Evolutionary conservation across 1,140 invertebrate genomes (phyloP).

Genomic region (Meloidogyne exigua): DNA sequence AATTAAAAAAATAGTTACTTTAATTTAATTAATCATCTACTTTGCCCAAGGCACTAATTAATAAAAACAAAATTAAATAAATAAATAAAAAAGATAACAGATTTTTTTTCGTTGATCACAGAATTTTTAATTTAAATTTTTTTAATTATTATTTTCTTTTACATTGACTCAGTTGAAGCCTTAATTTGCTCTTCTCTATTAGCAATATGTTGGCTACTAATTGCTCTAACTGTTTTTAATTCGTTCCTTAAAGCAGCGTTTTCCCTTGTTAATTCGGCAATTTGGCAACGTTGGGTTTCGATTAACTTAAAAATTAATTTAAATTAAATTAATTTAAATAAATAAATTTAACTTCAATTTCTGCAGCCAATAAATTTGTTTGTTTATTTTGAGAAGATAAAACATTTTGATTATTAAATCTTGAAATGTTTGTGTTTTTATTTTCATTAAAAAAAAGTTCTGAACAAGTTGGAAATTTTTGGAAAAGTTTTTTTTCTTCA

Average conservation of each 20-base stretch:
- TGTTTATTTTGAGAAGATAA: conserved; percentile 1
- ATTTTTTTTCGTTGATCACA: background rate
- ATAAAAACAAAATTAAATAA: background rate
- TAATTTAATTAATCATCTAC: too few relatives aligned
- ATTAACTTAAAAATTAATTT: conserved; percentile 35
- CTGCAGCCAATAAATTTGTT: conserved; percentile 15
- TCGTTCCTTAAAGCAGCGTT: conserved; percentile 29
- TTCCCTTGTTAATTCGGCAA: conserved; percentile 37
- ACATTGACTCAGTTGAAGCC: background rate
- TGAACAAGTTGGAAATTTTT: conserved; percentile 10
- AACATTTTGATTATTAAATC: background rate
- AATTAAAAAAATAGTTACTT: too few relatives aligned
- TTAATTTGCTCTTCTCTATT: background rate
- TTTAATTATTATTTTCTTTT: background rate
- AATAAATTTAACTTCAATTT: background rate
- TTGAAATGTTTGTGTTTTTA: background rate
- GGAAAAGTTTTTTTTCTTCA: background rate
- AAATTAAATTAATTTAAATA: background rate
- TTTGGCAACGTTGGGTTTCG: conserved; percentile 43
- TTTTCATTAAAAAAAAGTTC: conserved; percentile 1
- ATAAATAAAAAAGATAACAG: background rate
- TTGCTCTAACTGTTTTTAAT: conserved; percentile 14
- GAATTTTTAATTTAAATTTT: background rate
- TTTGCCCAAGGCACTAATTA: background rate
- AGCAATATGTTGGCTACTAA: background rate